Conservation (phyloP, 1,140 invertebrate genomes). For the Leptestheria dahalacensis region DNA sequence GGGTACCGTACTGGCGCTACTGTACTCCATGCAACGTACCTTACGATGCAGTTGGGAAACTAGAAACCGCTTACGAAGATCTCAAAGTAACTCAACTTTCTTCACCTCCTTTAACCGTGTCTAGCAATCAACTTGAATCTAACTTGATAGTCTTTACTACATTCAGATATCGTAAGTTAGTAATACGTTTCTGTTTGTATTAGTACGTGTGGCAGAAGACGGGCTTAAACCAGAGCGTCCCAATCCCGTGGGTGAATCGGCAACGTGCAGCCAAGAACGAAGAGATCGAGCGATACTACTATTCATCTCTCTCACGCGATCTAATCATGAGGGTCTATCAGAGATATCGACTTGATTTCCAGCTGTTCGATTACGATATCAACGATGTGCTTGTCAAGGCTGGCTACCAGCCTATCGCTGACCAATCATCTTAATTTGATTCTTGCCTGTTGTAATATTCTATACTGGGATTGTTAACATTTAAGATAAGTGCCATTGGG, state of each 20-base stretch:
- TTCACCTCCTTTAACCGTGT: not conserved
- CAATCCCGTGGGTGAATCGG: conserved; percentile 14
- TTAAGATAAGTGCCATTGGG: no score
- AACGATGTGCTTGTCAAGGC: conserved; percentile 18
- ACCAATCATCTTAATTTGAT: no score
- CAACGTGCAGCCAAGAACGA: not conserved
- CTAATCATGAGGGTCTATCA: conserved; percentile 20
- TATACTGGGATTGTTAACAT: no score
- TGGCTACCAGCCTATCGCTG: conserved; percentile 4
- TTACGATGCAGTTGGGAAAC: conserved; percentile 27
- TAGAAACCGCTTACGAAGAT: conserved; percentile 25
- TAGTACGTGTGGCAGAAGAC: conserved; percentile 15
- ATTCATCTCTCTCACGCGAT: conserved; percentile 16
- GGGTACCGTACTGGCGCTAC: conserved; percentile 24
- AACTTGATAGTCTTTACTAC: not conserved
- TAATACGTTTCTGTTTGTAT: not conserved
- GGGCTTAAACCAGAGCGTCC: conserved; percentile 6
- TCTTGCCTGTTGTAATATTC: no score
- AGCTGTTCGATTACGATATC: conserved; percentile 23
- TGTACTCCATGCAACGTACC: conserved; percentile 24
- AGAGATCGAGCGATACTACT: not conserved
- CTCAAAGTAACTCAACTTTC: conserved; percentile 19
- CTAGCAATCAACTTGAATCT: not conserved
- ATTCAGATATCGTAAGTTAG: not conserved
- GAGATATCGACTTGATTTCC: conserved; percentile 23